Conservation (phyloP, 1,140 invertebrate species). For the Brachionus angularis region DNA sequence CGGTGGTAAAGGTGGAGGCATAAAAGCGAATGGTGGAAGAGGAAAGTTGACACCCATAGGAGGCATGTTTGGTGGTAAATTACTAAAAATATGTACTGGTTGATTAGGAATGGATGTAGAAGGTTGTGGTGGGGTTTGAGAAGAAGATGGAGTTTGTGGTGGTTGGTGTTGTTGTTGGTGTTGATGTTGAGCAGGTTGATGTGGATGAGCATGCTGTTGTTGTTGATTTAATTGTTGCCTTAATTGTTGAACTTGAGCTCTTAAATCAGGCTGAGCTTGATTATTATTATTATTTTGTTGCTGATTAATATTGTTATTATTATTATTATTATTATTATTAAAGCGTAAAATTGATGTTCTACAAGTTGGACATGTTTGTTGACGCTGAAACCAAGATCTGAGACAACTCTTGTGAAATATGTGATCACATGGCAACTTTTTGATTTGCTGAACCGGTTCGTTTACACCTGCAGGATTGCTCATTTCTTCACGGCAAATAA, state of each 20-base stretch:
- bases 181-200: not conserved
- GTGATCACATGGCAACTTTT: slow-evolving; percentile 97
- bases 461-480: slow-evolving; percentile 53
- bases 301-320: no score
- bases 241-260: not conserved
- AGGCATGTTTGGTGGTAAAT: not conserved
- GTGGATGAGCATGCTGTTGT: not conserved
- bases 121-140: not conserved
- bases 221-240: not conserved
- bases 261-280: not conserved
- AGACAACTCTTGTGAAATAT: slow-evolving; percentile 97
- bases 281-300: not conserved
- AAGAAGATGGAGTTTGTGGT: not conserved
- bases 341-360: slow-evolving; percentile 83
- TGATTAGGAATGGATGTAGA: slow-evolving; percentile 40
- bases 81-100: not conserved
- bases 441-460: slow-evolving; percentile 55
- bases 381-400: slow-evolving; percentile 98
- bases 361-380: slow-evolving; percentile 99
- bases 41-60: not conserved
- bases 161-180: not conserved
- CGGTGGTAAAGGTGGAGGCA: slow-evolving; percentile 53
- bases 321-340: slow-evolving; percentile 54
- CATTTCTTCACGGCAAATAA: slow-evolving; percentile 96
- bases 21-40: slow-evolving; percentile 32